A percentile compares a stretch with the other conserved stretches of the same genome.
Evolutionary conservation across 2,797 vertebrate species (phyloP).

Genomic region (Girardinus metallicus): DNA sequence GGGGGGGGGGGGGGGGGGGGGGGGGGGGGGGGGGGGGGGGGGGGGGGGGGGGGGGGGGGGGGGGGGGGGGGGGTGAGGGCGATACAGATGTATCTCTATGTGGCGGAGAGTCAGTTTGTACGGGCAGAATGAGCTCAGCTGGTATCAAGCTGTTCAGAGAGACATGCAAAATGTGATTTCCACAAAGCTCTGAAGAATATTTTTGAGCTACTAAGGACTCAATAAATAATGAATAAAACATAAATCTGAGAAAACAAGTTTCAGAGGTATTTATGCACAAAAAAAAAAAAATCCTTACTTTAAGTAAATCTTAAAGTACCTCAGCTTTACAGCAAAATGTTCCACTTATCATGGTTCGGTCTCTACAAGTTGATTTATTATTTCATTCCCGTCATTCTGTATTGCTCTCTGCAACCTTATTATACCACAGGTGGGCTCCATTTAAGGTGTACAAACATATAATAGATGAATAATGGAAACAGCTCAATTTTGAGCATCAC

Average conservation of each 20-base stretch:
- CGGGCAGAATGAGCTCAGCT: conserved; percentile 47
- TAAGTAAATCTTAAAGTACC: neutral
- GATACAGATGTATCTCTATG: conserved; percentile 56
- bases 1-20: no score
- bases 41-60: no score
- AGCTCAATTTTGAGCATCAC: no score
- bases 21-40: no score
- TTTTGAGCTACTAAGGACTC: conserved; percentile 26
- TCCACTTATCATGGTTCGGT: neutral
- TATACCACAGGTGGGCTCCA: no score
- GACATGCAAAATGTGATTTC: conserved; percentile 52
- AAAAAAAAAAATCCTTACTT: neutral
- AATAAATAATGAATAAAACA: conserved; percentile 31
- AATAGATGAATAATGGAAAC: no score
- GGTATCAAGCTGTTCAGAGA: conserved; percentile 46
- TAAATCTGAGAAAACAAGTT: conserved; percentile 28
- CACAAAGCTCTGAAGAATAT: conserved; percentile 36
- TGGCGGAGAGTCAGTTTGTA: conserved; percentile 38
- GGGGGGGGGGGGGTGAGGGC: conserved; percentile 3
- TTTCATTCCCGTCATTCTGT: conserved; percentile 36
- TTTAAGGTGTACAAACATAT: no score
- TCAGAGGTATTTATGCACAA: conserved; percentile 12
- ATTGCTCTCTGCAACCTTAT: conserved; percentile 6
- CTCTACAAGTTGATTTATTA: neutral
- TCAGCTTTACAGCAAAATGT: neutral